Base-by-base conservation (phyloP, 2,113 vertebrate species). In the Bubo blakistoni region DNA sequence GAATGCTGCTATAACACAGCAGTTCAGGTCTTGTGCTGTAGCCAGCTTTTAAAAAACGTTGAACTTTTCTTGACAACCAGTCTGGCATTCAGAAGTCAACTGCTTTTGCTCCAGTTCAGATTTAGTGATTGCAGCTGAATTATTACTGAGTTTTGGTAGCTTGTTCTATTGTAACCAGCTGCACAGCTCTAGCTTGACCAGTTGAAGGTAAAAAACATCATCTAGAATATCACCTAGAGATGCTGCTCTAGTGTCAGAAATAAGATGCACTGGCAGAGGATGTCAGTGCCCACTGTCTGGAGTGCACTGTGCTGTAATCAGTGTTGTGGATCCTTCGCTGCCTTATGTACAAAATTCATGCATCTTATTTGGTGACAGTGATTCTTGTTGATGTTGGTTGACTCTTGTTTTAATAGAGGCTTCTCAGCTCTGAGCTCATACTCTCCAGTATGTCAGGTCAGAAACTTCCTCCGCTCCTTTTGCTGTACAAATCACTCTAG, bases 301-400 rank as follows among this genome's bases (percentile, higher is more conserved):
- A 57, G 25, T 13, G 34, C 15, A 4, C 25, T 4, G 34, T 1
- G 0, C 27, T 44, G 24, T 25, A 25, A 13, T 29, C 14, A 16
- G 27, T 36, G n/a, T 7, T 32, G 62, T 19, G 62, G 10, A 12
- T 29, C 51, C 15, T 32, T n/a, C 42, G 1, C 30, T 58, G 71
- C 25, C 36, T 29, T 4, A 0, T 0, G 36, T 17, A 27, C 3
- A 7, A 55, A 14, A 58, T 10, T 12, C 4, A n/a, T 11, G 22
- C 19, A 13, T 44, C 57, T n/a, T 11, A 0, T 25, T 84, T 34
- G 25, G 29, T 27, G 47, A 7, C 24, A 55, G 3, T 19, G 54
- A 2, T 49, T 51, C 40, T 9, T 66, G 42, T 0, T 54, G 62
- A 2, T 22, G 42, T 3, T 24, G 30, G 63, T 65, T 47, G 32